Base-by-base conservation (phyloP, 92 coral and sea anemone genomes). In the Porites evermanni region DNA sequence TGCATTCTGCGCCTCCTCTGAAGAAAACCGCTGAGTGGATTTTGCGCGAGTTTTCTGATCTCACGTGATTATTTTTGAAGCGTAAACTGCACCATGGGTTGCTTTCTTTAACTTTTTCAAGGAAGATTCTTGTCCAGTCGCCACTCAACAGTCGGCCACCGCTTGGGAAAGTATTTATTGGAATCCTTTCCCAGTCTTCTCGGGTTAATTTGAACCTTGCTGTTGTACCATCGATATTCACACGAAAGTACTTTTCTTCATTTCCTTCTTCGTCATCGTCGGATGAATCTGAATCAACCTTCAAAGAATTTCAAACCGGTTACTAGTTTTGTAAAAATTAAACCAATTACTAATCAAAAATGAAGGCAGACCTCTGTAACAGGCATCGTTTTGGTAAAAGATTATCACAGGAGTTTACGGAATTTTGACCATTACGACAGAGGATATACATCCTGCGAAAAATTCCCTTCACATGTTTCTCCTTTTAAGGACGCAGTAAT, bases 11-110 rank as follows among this genome's bases (percentile, higher is more conserved):
- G 11, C 85, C 74, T 81, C 88, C 90, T 69, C 85, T 72, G 79
- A 87, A 87, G 88, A 78, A 87, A 71, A 81, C 86, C 68, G 90
- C 85, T 68, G 86, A 87, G 70, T 81, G 85, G 80, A 83, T 83
- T 80, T 79, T 78, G 17, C 86, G 84, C 11, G 86, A 78, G 74
- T 87, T 78, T 87, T 73, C 79, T 69, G 79, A 73, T 52, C 90
- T 78, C 70, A 87, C 90, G 73, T 74, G 90, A 79, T 87, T 87
- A 58, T 87, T 81, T 50, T 87, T 87, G 54, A 87, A 87, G 85
- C 86, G 79, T 78, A 87, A 63, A 73, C 90, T 78, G 79, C 90
- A 87, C 86, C 85, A 87, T 78, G 90, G 90, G 38, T 87, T 87
- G 56, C 88, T 87, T 73, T 87, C 90, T 72, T 87, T 87, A 12